Percentiles rank a stretch among this genome's conserved stretches.
phyloP scores from a whole-genome alignment of 35 echinoderm and acorn worm genomes.

The Lytechinus variegatus region DNA sequence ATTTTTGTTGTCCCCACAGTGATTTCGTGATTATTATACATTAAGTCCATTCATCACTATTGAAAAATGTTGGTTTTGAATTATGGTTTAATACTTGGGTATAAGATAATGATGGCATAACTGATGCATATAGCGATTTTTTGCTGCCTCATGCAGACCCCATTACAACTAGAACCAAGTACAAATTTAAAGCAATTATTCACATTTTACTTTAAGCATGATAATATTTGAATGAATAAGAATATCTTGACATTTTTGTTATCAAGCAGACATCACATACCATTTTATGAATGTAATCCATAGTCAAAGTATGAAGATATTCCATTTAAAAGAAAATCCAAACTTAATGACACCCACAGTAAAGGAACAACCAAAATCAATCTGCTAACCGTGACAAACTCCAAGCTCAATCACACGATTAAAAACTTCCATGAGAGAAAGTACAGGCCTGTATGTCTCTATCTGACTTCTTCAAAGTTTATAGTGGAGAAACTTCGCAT shows the following conservation, averaged over 20 bases:
- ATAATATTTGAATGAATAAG: no score
- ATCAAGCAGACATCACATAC: neutral
- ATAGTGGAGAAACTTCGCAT: neutral
- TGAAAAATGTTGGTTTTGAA: no score
- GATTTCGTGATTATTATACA: neutral
- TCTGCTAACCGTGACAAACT: neutral
- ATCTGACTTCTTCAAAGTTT: neutral
- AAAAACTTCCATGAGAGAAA: neutral
- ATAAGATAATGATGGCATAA: no score
- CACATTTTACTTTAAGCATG: no score
- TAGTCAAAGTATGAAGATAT: neutral
- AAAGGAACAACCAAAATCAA: neutral
- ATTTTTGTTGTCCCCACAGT: no score
- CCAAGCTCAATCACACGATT: neutral
- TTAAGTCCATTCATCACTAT: neutral
- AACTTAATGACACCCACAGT: neutral
- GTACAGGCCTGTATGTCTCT: neutral
- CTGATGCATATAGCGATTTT: no score
- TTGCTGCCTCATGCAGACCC: no score
- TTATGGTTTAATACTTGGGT: no score
- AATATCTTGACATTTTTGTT: neutral
- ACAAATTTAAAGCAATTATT: no score
- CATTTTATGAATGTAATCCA: conserved; percentile 6
- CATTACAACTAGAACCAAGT: no score
- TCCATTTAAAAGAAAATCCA: neutral